Evolutionary conservation across 2,888 invertebrate species (phyloP), one percentile per base, ranked within the genome.

Genomic region (Phragmatobia fuliginosa): DNA sequence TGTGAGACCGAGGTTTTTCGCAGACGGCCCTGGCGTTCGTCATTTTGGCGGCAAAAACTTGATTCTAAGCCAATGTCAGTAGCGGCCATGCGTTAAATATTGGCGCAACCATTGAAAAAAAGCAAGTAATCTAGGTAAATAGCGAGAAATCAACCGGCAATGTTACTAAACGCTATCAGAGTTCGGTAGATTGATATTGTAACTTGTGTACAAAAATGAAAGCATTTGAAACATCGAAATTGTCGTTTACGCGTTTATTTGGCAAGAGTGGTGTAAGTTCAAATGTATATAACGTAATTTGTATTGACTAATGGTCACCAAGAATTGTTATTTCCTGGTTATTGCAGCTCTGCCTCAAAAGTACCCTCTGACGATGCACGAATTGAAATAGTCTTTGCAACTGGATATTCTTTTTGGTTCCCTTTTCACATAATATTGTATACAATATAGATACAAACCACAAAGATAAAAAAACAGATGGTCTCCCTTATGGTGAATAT

Each of bases 81-180:
- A 76, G 78, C 92, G 87, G 79, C 91, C 92, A 92, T 91, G 94
- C 94, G 94, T 93, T 89, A 92, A 90, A 85, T 85, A 89, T 91
- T 94, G 91, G 86, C 90, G 91, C 92, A 94, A 93, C 91, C 87
- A 83, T 81, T 75, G 82, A 88, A 92, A 94, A 92, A 94, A 94
- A 90, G 87, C 92, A 88, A 90, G 87, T 92, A 94, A 94, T 94
- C 91, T 93, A 80, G 89, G 91, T 94, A 94, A 94, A 94, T 90
- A 92, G 91, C 94, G 93, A 90, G 93, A 94, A 94, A 94, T 94
- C 95, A 90, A 86, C 77, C 86, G 78, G 82, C 85, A 87, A 89
- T 86, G 84, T 93, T 93, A 90, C 93, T 87, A 92, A 90, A 93
- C 85, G 79, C 65, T 72, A 84, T 80, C 82, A 80, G 84, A 83